These are phyloP conservation scores for Tetramorium parvispinum DNA, from an alignment of 1,140 invertebrate genomes.

Conservation along the genomic window DNA sequence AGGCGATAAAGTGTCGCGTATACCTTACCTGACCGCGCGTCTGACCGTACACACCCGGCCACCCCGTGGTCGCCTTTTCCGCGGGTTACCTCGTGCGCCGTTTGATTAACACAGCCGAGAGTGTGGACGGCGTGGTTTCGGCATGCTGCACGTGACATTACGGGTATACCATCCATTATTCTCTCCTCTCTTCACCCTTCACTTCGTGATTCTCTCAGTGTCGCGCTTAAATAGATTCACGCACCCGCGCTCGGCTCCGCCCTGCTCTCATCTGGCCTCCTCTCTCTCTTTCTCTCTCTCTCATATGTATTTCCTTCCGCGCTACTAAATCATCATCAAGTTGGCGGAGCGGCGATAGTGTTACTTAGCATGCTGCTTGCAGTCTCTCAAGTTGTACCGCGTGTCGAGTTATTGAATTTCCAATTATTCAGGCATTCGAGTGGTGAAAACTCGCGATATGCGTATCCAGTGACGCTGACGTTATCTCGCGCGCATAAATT, in stretches of 20 bases:
- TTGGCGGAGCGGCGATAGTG: conserved; percentile 44
- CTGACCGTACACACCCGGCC: background rate
- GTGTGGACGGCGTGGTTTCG: conserved; percentile 80
- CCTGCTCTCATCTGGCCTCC: background rate
- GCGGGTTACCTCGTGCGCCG: conserved; percentile 60
- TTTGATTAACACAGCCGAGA: conserved; percentile 82
- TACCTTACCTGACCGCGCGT: background rate
- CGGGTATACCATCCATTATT: conserved; percentile 81
- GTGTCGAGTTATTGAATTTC: conserved; percentile 51
- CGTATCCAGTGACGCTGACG: background rate
- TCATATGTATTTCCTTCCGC: conserved; percentile 53
- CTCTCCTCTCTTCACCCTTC: conserved; percentile 65
- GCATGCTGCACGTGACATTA: conserved; percentile 80
- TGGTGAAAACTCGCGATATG: conserved; percentile 34
- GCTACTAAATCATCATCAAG: conserved; percentile 57
- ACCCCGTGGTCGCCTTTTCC: conserved; percentile 59
- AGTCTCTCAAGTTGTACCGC: conserved; percentile 18
- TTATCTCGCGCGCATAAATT: background rate
- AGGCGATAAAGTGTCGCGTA: too few relatives aligned
- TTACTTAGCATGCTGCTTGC: conserved; percentile 50
- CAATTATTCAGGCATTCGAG: conserved; percentile 48
- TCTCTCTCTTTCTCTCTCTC: conserved; percentile 1
- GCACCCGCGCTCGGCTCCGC: conserved; percentile 6
- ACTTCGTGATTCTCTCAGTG: conserved; percentile 46
- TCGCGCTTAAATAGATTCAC: conserved; percentile 61